These are phyloP conservation scores for Megaceryle maxima DNA, from an alignment of 2,113 vertebrate species.

Conservation along the genomic window DNA sequence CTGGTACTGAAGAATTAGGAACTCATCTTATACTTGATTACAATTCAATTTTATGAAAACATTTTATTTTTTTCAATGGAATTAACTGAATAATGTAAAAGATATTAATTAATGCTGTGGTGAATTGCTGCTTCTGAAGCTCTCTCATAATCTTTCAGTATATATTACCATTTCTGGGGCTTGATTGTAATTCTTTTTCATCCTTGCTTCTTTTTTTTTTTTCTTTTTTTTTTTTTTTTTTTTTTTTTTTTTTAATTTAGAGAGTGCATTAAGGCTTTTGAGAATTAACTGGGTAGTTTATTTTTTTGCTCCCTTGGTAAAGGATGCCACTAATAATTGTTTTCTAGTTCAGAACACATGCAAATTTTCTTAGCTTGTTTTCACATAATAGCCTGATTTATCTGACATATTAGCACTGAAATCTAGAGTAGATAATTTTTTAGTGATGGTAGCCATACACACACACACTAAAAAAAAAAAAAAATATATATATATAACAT, in stretches of 20 bases:
- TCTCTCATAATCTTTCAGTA: background rate
- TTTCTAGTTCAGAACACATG: background rate
- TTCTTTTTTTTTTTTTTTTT: no score
- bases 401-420: background rate
- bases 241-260: background rate
- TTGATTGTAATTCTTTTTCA: background rate
- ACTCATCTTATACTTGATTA: background rate
- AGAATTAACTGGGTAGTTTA: background rate
- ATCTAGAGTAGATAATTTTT: background rate
- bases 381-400: background rate
- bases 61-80: background rate
- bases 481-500: no score
- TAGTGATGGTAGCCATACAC: background rate
- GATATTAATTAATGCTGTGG: background rate
- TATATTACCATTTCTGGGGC: background rate
- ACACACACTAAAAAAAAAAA: background rate
- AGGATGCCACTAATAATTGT: background rate
- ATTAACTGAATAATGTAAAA: background rate
- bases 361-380: background rate
- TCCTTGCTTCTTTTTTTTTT: rapidly evolving
- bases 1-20: background rate
- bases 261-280: no score
- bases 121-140: background rate
- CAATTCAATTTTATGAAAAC: background rate
- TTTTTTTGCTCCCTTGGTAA: background rate